Evolutionary conservation across 2,113 vertebrate genomes (phyloP).

Genomic region (Ammodytes dubius): DNA sequence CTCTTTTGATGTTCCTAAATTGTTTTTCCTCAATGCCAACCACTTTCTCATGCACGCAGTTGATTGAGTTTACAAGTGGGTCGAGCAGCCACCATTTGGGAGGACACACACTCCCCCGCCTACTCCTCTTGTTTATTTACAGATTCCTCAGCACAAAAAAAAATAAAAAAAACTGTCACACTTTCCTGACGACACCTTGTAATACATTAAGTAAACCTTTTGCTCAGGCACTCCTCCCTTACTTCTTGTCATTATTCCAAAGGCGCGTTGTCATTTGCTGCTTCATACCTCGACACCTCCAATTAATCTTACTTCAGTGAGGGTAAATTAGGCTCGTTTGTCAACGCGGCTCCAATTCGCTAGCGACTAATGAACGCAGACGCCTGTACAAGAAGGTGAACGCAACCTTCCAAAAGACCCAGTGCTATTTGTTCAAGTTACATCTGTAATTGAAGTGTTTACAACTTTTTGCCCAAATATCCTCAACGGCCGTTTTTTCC

Average conservation of each 20-base stretch:
- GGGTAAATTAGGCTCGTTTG: slow-evolving; percentile 82
- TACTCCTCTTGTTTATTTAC: slow-evolving; percentile 47
- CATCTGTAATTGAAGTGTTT: slow-evolving; percentile 74
- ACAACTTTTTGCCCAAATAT: slow-evolving; percentile 67
- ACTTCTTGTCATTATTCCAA: slow-evolving; percentile 78
- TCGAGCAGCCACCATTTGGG: slow-evolving; percentile 46
- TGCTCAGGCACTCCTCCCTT: slow-evolving; percentile 40
- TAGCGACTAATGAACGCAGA: slow-evolving; percentile 71
- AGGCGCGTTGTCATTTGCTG: slow-evolving; percentile 79
- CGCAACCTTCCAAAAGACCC: slow-evolving; percentile 68
- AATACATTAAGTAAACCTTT: slow-evolving; percentile 58
- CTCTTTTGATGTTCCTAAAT: slow-evolving; percentile 71
- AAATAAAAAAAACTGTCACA: slow-evolving; percentile 32
- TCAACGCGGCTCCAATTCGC: slow-evolving; percentile 70
- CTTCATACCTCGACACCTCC: slow-evolving; percentile 82
- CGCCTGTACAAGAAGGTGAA: slow-evolving; percentile 78
- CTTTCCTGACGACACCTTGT: slow-evolving; percentile 52
- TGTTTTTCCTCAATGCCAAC: slow-evolving; percentile 65
- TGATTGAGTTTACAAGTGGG: slow-evolving; percentile 80
- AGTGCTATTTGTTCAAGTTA: slow-evolving; percentile 66
- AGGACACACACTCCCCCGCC: slow-evolving; percentile 6
- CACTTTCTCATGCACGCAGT: slow-evolving; percentile 64
- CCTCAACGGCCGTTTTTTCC: slow-evolving; percentile 29
- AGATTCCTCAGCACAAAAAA: slow-evolving; percentile 50
- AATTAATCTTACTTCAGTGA: slow-evolving; percentile 82